Base-by-base conservation (phyloP, 2,113 vertebrate genomes). In the Chloropsis hardwickii region DNA sequence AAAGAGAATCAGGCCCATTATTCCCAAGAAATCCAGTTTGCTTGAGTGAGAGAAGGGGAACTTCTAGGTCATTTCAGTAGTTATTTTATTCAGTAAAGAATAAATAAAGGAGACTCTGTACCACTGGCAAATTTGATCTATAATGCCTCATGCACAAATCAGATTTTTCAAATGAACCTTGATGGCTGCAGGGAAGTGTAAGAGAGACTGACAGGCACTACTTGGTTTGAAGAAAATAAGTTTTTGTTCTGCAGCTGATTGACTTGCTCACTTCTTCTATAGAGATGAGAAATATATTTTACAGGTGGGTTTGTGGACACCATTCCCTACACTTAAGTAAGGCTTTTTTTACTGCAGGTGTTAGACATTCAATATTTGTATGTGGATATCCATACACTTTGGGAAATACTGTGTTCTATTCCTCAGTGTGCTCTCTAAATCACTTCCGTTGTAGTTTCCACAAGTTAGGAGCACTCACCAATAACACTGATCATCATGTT, bases 1-100 rank as follows among this genome's bases (percentile, higher is more conserved):
- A 94, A 93, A 95, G 87, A 94, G 91, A 96, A 92, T 94, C 92
- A 94, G 89, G 73, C 78, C 95, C 94, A 92, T 95, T 95, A 88
- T 95, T 94, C 82, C 89, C 56, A 81, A 94, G 92, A 95, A 94
- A 97, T 94, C 80, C 24, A 79, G 91, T 87, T 95, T 92, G 64
- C 84, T 71, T 91, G 92, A 96, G 53, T 80, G 85, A 88, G 76
- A 90, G 79, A 82, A 92, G 40, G 86, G 72, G 83, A 82, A 94
- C 91, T 95, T 91, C 86, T 94, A 94, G 94, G 93, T 94, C 86
- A 95, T 94, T 90, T 93, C 82, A 70, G 72, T 66, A 92, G 90
- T 90, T 95, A 92, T 74, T 96, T 94, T 93, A 39, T 94, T 92
- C 37, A 7, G 66, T 82, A 77, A 94, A 88, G 73, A 81, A 95